Evolutionary conservation across 1,140 invertebrate genomes (phyloP).

Genomic region (Amphibalanus amphitrite): DNA sequence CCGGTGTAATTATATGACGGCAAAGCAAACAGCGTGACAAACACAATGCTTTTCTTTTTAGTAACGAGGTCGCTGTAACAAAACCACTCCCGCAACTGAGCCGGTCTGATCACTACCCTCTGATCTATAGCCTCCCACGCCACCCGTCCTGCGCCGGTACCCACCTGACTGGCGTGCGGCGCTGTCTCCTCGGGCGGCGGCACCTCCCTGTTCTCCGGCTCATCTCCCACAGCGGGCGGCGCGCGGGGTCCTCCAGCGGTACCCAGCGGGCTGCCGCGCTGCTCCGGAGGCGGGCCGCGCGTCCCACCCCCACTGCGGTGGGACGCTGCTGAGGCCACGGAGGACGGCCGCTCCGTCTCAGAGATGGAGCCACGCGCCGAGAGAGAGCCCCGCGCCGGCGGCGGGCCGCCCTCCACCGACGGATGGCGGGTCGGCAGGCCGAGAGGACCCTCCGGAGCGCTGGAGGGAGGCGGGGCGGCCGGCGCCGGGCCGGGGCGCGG

Average conservation of each 20-base stretch:
- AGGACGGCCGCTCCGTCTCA: neutral
- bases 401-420: neutral
- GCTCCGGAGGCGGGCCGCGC: neutral
- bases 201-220: neutral
- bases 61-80: too few relatives aligned
- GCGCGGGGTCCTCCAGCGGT: neutral
- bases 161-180: neutral
- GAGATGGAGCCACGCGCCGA: too few relatives aligned
- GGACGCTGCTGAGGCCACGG: neutral
- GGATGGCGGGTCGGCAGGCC: too few relatives aligned
- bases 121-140: neutral
- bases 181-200: neutral
- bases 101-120: too few relatives aligned
- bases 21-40: too few relatives aligned
- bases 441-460: conserved; percentile 42
- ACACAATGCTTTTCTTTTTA: too few relatives aligned
- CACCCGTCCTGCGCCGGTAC: too few relatives aligned
- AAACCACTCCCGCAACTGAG: too few relatives aligned
- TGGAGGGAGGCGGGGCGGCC: too few relatives aligned
- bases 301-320: neutral
- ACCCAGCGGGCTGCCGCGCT: neutral
- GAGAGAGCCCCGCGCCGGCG: too few relatives aligned
- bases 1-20: too few relatives aligned
- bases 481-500: too few relatives aligned
- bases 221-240: neutral